Evolutionary conservation across 2,888 invertebrate genomes (phyloP), one percentile per base, ranked within the genome.

Genomic region (Notocelia uddmanniana): DNA sequence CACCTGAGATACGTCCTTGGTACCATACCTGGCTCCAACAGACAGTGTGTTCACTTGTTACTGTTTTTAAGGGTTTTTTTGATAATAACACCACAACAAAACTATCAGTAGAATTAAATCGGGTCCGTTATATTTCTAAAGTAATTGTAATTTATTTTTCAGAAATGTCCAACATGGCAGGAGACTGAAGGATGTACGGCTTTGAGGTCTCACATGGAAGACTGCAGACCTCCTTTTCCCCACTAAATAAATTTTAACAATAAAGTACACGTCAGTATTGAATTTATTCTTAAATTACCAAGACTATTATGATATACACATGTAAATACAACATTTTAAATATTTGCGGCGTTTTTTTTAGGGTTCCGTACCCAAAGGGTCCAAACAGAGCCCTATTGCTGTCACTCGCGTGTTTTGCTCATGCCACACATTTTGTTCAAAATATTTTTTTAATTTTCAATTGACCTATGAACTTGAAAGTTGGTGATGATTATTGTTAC

Each of bases 81-180:
- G n/a, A n/a, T n/a, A n/a, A n/a, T n/a, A n/a, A n/a, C n/a, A n/a
- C n/a, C n/a, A n/a, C n/a, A n/a, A n/a, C n/a, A n/a, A n/a, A n/a
- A n/a, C n/a, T n/a, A n/a, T 13, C 19, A 52, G 3, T 10, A 52
- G 15, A 41, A 41, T 41, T 3, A 15, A 15, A 41, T 41, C 41
- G 3, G 15, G n/a, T 15, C 15, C 52, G 21, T 5, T 52, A 31
- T 6, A 31, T 31, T 31, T 31, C 31, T 9, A 31, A 31, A 31
- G 31, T 31, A 37, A 37, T 5, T 3, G 10, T n/a, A 11, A 5
- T 63, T 63, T 21, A 26, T 74, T 75, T 88, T 89, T 59, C 85
- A 92, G 92, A 79, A 88, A 69, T 92, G 92, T 73, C 89, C 91
- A 2, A 77, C 69, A 0, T 89, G 86, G 85, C 81, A 80, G 31